Percentiles rank a stretch among this genome's conserved stretches.
These are phyloP conservation scores for Brachyalestes nurse DNA, from an alignment of 2,797 vertebrate species.

Conservation along the genomic window DNA sequence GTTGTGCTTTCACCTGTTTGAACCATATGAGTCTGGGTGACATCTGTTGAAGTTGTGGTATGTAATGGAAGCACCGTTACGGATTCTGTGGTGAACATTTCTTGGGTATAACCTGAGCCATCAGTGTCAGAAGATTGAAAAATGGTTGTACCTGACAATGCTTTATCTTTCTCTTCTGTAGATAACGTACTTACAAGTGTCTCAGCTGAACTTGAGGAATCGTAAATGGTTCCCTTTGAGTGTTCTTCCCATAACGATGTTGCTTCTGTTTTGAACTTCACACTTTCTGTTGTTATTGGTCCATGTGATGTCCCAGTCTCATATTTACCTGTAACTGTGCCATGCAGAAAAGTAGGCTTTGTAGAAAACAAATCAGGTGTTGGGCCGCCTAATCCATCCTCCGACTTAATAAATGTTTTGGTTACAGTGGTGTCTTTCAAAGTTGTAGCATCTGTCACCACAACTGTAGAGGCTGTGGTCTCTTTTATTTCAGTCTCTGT, in stretches of 20 bases:
- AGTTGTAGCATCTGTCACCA: slow-evolving; percentile 2
- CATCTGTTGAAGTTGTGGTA: background rate
- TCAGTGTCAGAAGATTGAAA: slow-evolving; percentile 19
- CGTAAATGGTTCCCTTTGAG: slow-evolving; percentile 10
- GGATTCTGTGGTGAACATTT: slow-evolving; percentile 18
- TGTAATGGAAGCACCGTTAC: slow-evolving; percentile 11
- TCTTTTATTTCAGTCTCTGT: background rate
- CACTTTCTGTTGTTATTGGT: background rate
- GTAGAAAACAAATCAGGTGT: slow-evolving; percentile 21
- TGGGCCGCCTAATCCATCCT: slow-evolving; percentile 21
- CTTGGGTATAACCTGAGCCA: slow-evolving; percentile 11
- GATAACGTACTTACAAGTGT: background rate
- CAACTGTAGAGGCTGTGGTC: slow-evolving; percentile 6
- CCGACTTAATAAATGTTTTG: slow-evolving; percentile 10
- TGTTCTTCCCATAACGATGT: background rate
- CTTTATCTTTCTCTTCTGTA: slow-evolving; percentile 31
- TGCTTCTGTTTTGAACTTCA: slow-evolving; percentile 25
- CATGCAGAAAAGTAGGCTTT: slow-evolving; percentile 5
- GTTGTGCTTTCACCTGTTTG: slow-evolving; percentile 1
- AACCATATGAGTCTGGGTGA: background rate
- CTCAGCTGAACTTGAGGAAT: slow-evolving; percentile 11
- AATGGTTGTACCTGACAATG: background rate
- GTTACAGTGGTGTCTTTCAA: background rate
- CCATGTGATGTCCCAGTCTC: slow-evolving; percentile 27
- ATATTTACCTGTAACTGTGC: slow-evolving; percentile 29